phyloP scores from a whole-genome alignment of 2,797 vertebrate genomes.

The Micropoecilia bifurca region DNA sequence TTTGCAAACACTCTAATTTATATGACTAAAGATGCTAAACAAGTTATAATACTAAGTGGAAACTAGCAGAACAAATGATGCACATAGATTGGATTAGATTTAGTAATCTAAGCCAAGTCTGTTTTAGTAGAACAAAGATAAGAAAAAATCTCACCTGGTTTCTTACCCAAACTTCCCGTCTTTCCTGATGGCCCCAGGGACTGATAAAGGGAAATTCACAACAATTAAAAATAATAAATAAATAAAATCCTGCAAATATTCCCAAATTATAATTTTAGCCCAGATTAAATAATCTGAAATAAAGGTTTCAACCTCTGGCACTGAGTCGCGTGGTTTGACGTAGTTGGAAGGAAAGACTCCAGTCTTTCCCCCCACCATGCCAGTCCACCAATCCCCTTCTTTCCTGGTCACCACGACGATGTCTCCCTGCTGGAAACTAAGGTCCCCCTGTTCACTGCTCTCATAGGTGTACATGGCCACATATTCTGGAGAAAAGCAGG shows the following conservation, averaged over 20 bases:
- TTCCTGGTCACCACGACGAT: constrained; percentile 96
- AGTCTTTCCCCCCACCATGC: constrained; percentile 89
- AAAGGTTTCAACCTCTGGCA: constrained; percentile 71
- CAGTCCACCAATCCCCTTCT: constrained; percentile 99
- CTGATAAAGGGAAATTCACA: constrained; percentile 67
- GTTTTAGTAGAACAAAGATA: accelerated
- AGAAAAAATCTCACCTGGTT: constrained; percentile 87
- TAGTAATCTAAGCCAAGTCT: not conserved
- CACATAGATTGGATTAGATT: not conserved
- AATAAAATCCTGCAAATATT: not conserved
- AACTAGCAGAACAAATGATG: not conserved
- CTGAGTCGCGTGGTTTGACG: constrained; percentile 92
- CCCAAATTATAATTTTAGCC: not conserved
- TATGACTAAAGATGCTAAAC: not conserved
- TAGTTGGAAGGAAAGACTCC: constrained; percentile 99
- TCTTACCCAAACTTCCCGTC: constrained; percentile 96
- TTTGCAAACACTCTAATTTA: not conserved
- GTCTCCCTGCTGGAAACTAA: constrained; percentile 98
- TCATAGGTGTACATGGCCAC: constrained; percentile 99
- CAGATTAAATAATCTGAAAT: not conserved
- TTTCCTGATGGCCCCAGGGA: constrained; percentile 91
- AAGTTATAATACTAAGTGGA: not conserved
- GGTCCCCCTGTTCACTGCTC: constrained; percentile 97
- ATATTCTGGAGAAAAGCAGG: constrained; percentile 82
- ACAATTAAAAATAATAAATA: not conserved